Evolutionary conservation across 2,888 invertebrate species (phyloP).

Genomic region (Reticulitermes lucifugus): DNA sequence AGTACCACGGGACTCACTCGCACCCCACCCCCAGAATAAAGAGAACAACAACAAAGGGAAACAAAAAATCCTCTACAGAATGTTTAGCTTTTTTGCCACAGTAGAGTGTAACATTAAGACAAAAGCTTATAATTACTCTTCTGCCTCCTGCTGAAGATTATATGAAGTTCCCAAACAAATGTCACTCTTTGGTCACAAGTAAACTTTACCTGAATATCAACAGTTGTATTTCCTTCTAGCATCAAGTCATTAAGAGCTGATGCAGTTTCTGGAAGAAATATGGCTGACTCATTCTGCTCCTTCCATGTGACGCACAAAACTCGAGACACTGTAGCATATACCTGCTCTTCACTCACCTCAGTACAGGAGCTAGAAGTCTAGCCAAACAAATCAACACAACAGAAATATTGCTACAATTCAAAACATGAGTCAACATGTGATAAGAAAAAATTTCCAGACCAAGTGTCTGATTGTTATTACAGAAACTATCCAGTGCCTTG

Average conservation of each 20-base stretch:
- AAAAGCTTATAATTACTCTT: too few species aligned
- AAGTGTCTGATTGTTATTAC: too few species aligned
- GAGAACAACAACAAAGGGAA: too few species aligned
- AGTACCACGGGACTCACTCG: too few species aligned
- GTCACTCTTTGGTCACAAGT: background rate
- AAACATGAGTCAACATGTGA: too few species aligned
- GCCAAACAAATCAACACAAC: background rate
- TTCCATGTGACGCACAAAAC: constrained; percentile 80
- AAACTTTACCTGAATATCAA: constrained; percentile 39
- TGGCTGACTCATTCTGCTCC: constrained; percentile 62
- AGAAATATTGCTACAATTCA: background rate
- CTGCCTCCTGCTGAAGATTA: background rate
- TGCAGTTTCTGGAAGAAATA: constrained; percentile 66
- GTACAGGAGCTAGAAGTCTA: constrained; percentile 65
- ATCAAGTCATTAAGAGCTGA: constrained; percentile 55
- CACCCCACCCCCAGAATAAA: too few species aligned
- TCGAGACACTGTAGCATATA: constrained; percentile 73
- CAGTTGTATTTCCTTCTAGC: constrained; percentile 47
- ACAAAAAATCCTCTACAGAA: too few species aligned
- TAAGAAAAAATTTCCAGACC: too few species aligned
- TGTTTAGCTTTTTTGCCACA: too few species aligned
- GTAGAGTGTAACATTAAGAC: too few species aligned
- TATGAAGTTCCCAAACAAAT: background rate
- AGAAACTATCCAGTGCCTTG: too few species aligned
- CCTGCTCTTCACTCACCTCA: constrained; percentile 75